Conservation (phyloP, 2,113 vertebrate genomes). For the Euleptes europaea region DNA sequence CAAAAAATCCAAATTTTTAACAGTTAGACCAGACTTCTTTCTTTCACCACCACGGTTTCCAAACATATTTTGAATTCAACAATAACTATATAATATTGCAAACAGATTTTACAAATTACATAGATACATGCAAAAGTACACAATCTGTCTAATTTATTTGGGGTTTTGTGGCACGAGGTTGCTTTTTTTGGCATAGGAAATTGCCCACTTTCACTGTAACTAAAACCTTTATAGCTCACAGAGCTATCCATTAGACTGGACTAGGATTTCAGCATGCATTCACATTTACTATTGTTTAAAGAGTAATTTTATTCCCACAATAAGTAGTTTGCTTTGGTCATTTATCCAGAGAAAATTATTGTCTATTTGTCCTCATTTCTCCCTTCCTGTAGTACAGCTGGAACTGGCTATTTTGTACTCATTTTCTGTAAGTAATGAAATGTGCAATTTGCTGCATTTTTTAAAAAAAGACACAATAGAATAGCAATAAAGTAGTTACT, state of each 20-base stretch:
- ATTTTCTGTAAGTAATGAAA: background rate
- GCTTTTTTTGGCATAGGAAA: background rate
- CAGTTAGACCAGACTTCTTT: background rate
- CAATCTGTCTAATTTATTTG: background rate
- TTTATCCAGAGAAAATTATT: background rate
- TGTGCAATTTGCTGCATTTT: too few relatives aligned
- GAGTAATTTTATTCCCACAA: background rate
- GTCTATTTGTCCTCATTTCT: background rate
- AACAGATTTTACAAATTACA: background rate
- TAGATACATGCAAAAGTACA: background rate
- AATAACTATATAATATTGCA: too few relatives aligned
- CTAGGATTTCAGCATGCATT: background rate
- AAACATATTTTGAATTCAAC: background rate
- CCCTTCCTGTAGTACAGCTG: background rate
- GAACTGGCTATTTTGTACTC: background rate
- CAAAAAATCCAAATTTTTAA: background rate
- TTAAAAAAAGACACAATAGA: too few relatives aligned
- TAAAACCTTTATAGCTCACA: background rate
- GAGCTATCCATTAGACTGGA: background rate
- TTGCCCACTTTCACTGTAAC: background rate
- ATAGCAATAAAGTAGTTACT: too few relatives aligned
- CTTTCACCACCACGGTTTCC: background rate
- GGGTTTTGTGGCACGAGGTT: background rate
- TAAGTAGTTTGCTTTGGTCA: background rate
- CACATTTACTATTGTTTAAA: background rate